Evolutionary conservation across 2,888 invertebrate genomes (phyloP), one percentile per base, ranked within the genome.

Genomic region (Ophonus ardosiacus): DNA sequence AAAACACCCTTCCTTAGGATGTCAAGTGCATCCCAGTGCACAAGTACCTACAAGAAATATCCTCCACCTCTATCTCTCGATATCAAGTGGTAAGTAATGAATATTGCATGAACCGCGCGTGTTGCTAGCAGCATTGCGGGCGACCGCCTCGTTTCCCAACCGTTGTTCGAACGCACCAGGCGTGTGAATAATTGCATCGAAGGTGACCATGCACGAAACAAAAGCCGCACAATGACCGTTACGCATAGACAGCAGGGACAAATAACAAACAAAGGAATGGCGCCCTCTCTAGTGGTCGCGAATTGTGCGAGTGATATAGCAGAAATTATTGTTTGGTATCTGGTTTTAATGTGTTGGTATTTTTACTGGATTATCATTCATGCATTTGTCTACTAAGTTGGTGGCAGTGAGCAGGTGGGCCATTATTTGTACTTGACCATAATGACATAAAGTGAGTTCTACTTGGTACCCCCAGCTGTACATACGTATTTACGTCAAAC

Each of bases 91-190:
- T 51, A 81, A 81, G 56, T 65, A 81, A 81, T 81, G 81, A 81
- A 81, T 81, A 81, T 81, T 81, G 63, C 81, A 81, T 81, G 81
- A 81, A 65, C 56, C n/a, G 43, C 65, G 15, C 40, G 81, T 51
- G 38, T 43, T 51, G 10, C 15, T 15, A 63, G 59, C 59, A 81
- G 61, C 17, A 21, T 18, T 40, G n/a, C 40, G 18, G 18, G 43
- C 63, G 15, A 65, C 24, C 56, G 24, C 40, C 65, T 0, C n/a
- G 21, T 17, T 21, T 21, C 8, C 18, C 57, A 10, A 17, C 15
- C 21, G 8, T 63, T 13, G 21, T 18, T 59, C 59, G 0, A 59
- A 63, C 15, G n/a, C 51, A 43, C 38, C 18, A 21, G 68, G 68
- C 51, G 65, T 65, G 63, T 63, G 81, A 81, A 81, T 81, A 51